Base-by-base conservation (phyloP, 2,888 invertebrate species). In the Serrognathus titanus region DNA sequence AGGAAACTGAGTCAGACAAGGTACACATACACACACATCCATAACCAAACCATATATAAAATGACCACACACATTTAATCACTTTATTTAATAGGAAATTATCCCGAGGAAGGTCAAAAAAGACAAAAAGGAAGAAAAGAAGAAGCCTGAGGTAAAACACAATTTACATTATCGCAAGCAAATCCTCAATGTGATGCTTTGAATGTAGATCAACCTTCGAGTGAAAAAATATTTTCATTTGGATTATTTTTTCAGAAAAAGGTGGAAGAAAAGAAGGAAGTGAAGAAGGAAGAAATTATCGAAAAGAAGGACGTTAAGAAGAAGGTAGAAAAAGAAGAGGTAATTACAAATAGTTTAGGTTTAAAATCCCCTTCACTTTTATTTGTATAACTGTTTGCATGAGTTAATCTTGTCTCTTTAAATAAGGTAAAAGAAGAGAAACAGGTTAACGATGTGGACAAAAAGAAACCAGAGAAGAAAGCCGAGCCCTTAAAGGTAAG, bases 381-480 rank as follows among this genome's bases (percentile, higher is more conserved):
- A 51, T 37, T 48, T 49, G n/a, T 53, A 31, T 61, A 55, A 60
- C 45, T 16, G n/a, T 48, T 48, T 13, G 46, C 37, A 40, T 53
- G 51, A 40, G 6, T 40, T 11, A 40, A 51, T 40, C 39, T 20
- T 24, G 24, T 40, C 38, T 40, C 36, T 24, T 40, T 16, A 41
- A 51, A 40, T 20, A 74, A 59, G 24, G 24, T 31, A 31, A 72
- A 75, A 55, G 69, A 74, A 59, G 74, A 72, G 67, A 69, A 73
- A 60, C 68, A 72, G 61, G 74, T 73, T 57, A 72, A 74, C 59
- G 74, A 75, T 65, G 68, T 75, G 36, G 75, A 71, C 48, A 53
- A 59, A 48, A 78, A 81, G 55, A 83, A 84, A 74, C 80, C 82
- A 69, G 81, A 81, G 70, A 81, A 81, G 69, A 80, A 80, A 57